A percentile compares a stretch with the other conserved stretches of the same genome.
Conservation (phyloP, 2,113 vertebrate species). For the Cololabis saira region DNA sequence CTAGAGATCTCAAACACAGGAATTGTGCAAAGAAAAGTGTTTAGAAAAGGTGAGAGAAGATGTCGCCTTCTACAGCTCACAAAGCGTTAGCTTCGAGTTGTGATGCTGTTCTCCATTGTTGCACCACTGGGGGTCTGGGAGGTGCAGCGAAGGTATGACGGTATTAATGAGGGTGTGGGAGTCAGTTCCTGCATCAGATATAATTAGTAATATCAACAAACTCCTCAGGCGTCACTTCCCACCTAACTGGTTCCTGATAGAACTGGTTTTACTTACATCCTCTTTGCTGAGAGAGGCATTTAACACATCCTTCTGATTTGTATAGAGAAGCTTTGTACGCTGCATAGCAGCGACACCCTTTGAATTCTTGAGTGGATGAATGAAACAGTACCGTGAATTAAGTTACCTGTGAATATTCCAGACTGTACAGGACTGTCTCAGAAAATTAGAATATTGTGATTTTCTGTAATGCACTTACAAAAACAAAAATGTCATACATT, state of each 20-base stretch:
- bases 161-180: conserved; percentile 7
- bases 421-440: no score
- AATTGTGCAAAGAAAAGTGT: no score
- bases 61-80: no score
- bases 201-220: conserved; percentile 34
- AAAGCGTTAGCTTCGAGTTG: no score
- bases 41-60: no score
- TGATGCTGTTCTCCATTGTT: conserved; percentile 13
- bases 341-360: conserved; percentile 10
- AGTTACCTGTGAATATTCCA: no score
- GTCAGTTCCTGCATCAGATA: conserved; percentile 2
- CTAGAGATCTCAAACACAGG: no score
- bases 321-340: conserved; percentile 8
- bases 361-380: conserved; percentile 18
- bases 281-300: conserved; percentile 34
- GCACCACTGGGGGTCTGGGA: neutral
- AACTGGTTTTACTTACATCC: conserved; percentile 41
- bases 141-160: conserved; percentile 6
- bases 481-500: no score
- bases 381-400: no score
- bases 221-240: conserved; percentile 10
- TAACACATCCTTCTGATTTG: conserved; percentile 42
- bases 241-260: conserved; percentile 52
- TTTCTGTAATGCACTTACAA: no score
- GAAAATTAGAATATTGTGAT: no score